Percentiles rank a stretch among this genome's conserved stretches.
Conservation (phyloP, 2,888 invertebrate species). For the Subacronicta megacephala region DNA sequence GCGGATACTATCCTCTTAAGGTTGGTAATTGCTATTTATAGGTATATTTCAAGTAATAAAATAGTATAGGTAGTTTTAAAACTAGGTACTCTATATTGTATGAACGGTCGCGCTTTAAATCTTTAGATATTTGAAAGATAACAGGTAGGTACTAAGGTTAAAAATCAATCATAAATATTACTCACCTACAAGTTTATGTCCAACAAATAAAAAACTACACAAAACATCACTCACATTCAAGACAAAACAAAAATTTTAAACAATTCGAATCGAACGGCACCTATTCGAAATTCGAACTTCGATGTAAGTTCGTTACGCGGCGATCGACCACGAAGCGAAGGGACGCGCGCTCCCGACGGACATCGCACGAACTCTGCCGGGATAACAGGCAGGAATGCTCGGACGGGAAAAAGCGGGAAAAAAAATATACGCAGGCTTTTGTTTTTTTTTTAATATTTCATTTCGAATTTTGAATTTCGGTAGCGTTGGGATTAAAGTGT, state of each 20-base stretch:
- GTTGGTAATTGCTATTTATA: slow-evolving; percentile 1
- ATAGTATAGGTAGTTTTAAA: no score
- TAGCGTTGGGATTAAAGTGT: slow-evolving; percentile 19
- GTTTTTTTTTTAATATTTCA: slow-evolving; percentile 38
- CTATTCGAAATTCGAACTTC: slow-evolving; percentile 50
- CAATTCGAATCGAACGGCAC: slow-evolving; percentile 15
- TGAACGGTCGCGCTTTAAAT: no score
- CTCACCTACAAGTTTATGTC: slow-evolving; percentile 61
- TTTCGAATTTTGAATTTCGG: slow-evolving; percentile 54
- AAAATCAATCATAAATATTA: slow-evolving; percentile 1
- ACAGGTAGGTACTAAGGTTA: no score
- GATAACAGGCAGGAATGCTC: slow-evolving; percentile 42
- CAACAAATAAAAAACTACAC: slow-evolving; percentile 50
- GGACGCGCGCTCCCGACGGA: slow-evolving; percentile 74
- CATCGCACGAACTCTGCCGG: slow-evolving; percentile 74
- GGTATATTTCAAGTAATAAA: slow-evolving; percentile 1
- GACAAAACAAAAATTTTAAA: slow-evolving; percentile 22
- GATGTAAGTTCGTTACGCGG: slow-evolving; percentile 62
- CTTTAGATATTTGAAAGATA: neutral
- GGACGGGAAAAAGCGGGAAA: slow-evolving; percentile 47
- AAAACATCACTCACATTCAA: slow-evolving; percentile 56
- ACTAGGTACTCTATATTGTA: no score
- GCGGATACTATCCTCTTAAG: no score
- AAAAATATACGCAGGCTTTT: slow-evolving; percentile 24
- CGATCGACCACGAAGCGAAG: slow-evolving; percentile 52